Evolutionary conservation across 2,888 invertebrate genomes (phyloP).

Genomic region (Sycophila texana): DNA sequence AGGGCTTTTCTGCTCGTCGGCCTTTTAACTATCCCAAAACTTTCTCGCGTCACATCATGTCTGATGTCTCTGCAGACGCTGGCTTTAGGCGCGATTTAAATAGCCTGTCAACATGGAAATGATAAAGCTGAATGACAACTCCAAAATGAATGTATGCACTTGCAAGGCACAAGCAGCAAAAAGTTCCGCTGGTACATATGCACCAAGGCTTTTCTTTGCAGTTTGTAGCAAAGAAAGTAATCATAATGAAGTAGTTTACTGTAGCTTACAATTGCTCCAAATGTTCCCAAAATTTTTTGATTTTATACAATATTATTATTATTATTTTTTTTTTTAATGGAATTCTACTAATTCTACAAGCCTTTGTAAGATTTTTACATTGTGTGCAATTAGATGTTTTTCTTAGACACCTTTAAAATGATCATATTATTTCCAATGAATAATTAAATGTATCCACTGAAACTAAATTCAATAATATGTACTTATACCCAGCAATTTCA

Average conservation of each 20-base stretch:
- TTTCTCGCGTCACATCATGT: constrained; percentile 25
- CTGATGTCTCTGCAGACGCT: constrained; percentile 16
- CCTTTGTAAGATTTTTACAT: constrained; percentile 50
- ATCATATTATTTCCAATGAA: neutral
- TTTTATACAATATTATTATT: constrained; percentile 46
- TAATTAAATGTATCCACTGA: constrained; percentile 33
- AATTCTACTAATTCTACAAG: constrained; percentile 37
- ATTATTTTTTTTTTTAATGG: constrained; percentile 34
- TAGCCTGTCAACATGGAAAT: constrained; percentile 48
- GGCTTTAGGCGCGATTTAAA: constrained; percentile 45
- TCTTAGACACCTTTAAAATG: neutral
- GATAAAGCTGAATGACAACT: constrained; percentile 38
- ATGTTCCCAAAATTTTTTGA: constrained; percentile 39
- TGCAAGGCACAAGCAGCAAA: constrained; percentile 6
- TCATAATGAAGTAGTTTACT: constrained; percentile 25
- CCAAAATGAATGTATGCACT: constrained; percentile 35
- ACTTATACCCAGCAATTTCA: neutral
- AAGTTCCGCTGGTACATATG: constrained; percentile 1
- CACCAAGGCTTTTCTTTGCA: neutral
- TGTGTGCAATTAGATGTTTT: constrained; percentile 33
- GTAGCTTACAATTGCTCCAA: constrained; percentile 30
- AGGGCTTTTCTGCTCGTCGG: neutral
- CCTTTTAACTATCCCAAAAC: constrained; percentile 8
- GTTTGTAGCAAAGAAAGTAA: constrained; percentile 24
- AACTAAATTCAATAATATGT: constrained; percentile 16